Percentiles rank a stretch among this genome's conserved stretches.
These are phyloP conservation scores for Microtus ochrogaster DNA, from an alignment of 2,113 vertebrate species.

Conservation along the genomic window DNA sequence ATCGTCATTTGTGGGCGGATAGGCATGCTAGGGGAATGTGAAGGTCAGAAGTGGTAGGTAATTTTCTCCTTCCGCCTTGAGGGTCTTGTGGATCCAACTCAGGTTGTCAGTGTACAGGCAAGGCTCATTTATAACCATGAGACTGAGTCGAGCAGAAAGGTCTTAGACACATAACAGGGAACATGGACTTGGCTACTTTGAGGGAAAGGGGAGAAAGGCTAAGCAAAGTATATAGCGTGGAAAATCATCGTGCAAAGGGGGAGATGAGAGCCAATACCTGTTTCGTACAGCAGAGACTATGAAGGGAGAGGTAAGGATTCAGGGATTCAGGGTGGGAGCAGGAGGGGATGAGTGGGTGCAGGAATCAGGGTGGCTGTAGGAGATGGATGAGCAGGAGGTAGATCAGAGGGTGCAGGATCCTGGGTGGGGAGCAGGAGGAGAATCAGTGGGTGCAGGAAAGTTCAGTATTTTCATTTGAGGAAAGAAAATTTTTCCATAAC, in stretches of 20 bases:
- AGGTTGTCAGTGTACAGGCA: neutral
- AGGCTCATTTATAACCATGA: neutral
- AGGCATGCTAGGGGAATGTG: neutral
- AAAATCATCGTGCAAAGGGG: neutral
- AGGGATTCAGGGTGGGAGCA: neutral
- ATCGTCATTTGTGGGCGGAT: neutral
- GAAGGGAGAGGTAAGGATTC: too few relatives aligned
- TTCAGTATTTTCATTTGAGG: neutral
- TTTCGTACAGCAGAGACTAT: rapidly evolving
- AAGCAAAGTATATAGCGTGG: rapidly evolving
- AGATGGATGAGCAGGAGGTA: too few relatives aligned
- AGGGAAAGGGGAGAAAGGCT: neutral
- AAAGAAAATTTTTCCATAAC: neutral
- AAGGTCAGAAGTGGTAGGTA: neutral
- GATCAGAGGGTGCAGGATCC: too few relatives aligned
- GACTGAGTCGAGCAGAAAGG: neutral
- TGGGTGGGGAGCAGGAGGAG: neutral
- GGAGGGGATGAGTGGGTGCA: too few relatives aligned
- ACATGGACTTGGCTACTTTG: too few relatives aligned
- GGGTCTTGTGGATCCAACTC: neutral
- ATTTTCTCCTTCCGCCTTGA: neutral
- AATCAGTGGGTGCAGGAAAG: neutral
- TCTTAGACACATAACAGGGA: neutral
- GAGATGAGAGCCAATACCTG: neutral
- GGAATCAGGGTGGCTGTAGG: too few relatives aligned